Evolutionary conservation across 2,113 vertebrate genomes (phyloP), one percentile per base, ranked within the genome.

Genomic region (Ameiurus melas): DNA sequence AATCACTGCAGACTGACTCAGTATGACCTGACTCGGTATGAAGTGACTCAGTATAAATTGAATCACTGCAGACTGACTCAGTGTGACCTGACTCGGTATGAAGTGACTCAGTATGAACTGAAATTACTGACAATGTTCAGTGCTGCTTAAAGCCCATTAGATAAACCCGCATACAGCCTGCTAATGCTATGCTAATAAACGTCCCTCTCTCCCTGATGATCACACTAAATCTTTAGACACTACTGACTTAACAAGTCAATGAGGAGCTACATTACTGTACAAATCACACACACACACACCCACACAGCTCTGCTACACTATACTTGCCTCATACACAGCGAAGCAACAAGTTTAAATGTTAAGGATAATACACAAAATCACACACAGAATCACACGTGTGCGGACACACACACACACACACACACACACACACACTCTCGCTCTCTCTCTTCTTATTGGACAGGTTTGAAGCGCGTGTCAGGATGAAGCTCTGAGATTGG

Each of bases 401-500:
- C 5, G 43, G 39, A 30, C 27, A 39, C 27, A 33, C 70, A 77
- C 33, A 77, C 22, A 82, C 19, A 53, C 20, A 51, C 58, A 36
- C 79, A 79, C 68, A 68, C 57, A 57, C 27, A 75, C 91, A 87
- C 89, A 25, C 89, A 89, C 57, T 60, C n/a, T 3, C 30, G n/a
- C 22, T 5, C 36, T 27, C 53, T 53, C 25, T 51, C 30, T 12
- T 70, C n/a, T 55, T 51, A 83, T 86, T 89, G 78, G 86, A 43
- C 58, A 43, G 33, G 62, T 27, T 10, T 27, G 47, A 22, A 78
- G 2, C 1, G 30, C 14, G 25, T 30, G 47, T 33, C 80, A 36
- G 77, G 47, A 64, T 68, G 62, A 30, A n/a, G 60, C 47, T 68
- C 47, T 27, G 88, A 47, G 86, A 94, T 91, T 92, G 92, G 86